Conservation (phyloP, 2,888 invertebrate species). For the Lasioglossum lativentre region DNA sequence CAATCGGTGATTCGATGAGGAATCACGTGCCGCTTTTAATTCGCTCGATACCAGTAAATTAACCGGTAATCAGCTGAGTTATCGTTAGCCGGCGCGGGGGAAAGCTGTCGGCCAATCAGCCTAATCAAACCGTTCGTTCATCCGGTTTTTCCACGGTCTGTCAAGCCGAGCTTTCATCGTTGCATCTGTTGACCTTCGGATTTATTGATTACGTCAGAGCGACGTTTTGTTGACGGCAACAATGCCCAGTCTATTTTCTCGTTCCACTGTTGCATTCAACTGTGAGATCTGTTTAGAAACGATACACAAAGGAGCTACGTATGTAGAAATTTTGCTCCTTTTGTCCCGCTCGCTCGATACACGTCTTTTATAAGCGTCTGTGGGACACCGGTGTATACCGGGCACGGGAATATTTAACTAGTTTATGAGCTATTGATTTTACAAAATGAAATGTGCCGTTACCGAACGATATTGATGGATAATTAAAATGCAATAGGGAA, state of each 20-base stretch:
- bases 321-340: constrained; percentile 24
- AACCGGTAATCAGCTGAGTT: constrained; percentile 51
- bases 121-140: constrained; percentile 6
- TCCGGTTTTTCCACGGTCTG: not conserved
- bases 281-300: constrained; percentile 38
- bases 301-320: constrained; percentile 30
- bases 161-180: constrained; percentile 5
- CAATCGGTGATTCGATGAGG: constrained; percentile 68
- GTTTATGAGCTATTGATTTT: constrained; percentile 40
- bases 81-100: constrained; percentile 8
- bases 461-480: not conserved
- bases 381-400: not conserved
- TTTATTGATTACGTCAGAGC: constrained; percentile 27
- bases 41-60: constrained; percentile 44
- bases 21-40: constrained; percentile 75
- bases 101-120: constrained; percentile 13
- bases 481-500: not conserved
- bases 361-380: not conserved
- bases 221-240: constrained; percentile 19
- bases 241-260: not conserved
- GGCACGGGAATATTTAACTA: constrained; percentile 26
- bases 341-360: not conserved
- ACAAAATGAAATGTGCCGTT: not conserved
- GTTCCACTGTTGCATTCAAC: constrained; percentile 40
- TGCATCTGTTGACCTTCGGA: constrained; percentile 25